Base-by-base conservation (phyloP, 2,113 vertebrate genomes). In the Lichenostomus cassidix region DNA sequence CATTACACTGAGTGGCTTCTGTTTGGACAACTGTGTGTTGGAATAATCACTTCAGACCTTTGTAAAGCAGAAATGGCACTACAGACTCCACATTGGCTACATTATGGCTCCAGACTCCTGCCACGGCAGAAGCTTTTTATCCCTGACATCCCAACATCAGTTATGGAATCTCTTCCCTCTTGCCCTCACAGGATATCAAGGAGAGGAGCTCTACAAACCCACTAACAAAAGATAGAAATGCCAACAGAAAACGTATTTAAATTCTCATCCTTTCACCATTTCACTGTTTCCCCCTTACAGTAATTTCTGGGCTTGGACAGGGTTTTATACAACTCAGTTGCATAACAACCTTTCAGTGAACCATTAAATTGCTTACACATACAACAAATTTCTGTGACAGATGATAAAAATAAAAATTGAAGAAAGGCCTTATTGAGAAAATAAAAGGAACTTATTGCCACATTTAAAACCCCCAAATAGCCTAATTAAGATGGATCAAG, bases 331-430 rank as follows among this genome's bases (percentile, higher is more conserved):
- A 91, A 81, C 63, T 84, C 59, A 17, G 78, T 95, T 95, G 91
- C 75, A 46, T 95, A 97, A 97, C 90, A 84, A 58, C 63, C 71
- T 86, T 74, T 55, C 92, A 96, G 91, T 88, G 94, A 97, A 89
- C 89, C 94, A 95, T 95, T 94, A 95, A 95, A 96, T 95, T 94
- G 91, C 87, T 96, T 93, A 95, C 84, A 91, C 78, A 21, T 77
- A 69, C 87, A 94, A 82, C 70, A 80, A 42, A 95, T 94, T 85
- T 77, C 91, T 95, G 80, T 92, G 93, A 87, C 95, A 96, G 87
- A 82, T 83, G 84, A 91, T 85, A 83, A 94, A 92, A 92, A 91
- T 63, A 87, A 84, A 95, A 92, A 73, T 76, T 65, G 25, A 87
- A 47, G 62, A 89, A 89, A 79, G n/a, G 23, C 33, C 62, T 73